Evolutionary conservation across 2,797 vertebrate species (phyloP).

Genomic region (Sarcophilus harrisii): DNA sequence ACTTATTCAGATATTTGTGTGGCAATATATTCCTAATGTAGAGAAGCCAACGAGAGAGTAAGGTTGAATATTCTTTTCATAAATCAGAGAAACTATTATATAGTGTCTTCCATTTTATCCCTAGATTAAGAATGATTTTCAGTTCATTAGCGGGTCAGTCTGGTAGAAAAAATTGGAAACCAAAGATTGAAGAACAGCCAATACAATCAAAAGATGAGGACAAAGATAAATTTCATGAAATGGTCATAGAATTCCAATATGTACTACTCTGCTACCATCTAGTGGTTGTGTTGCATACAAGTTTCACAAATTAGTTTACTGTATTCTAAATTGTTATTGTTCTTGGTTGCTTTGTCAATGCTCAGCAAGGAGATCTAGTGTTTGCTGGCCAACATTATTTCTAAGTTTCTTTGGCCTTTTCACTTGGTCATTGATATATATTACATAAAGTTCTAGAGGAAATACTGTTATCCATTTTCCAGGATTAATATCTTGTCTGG

Average conservation of each 20-base stretch:
- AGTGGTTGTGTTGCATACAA: conserved; percentile 60
- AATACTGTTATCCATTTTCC: neutral
- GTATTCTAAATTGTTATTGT: neutral
- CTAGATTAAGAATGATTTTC: conserved; percentile 15
- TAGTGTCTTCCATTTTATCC: neutral
- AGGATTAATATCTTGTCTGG: neutral
- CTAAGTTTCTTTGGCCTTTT: neutral
- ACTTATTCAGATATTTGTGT: neutral
- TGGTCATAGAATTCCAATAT: conserved; percentile 25
- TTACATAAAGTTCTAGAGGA: neutral
- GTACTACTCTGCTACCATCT: conserved; percentile 74
- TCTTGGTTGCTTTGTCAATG: neutral
- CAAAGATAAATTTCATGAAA: neutral
- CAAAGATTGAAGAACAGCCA: conserved; percentile 37
- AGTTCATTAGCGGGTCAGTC: neutral
- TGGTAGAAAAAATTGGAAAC: conserved; percentile 43
- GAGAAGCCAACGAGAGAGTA: neutral
- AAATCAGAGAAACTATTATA: conserved; percentile 5
- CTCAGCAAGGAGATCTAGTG: neutral
- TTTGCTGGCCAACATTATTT: neutral
- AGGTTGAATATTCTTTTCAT: neutral
- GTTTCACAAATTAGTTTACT: conserved; percentile 24
- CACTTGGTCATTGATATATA: neutral
- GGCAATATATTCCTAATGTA: conserved; percentile 22
- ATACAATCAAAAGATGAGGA: conserved; percentile 41